Evolutionary conservation across 2,797 vertebrate species (phyloP).

Genomic region (Poecilia gillii): DNA sequence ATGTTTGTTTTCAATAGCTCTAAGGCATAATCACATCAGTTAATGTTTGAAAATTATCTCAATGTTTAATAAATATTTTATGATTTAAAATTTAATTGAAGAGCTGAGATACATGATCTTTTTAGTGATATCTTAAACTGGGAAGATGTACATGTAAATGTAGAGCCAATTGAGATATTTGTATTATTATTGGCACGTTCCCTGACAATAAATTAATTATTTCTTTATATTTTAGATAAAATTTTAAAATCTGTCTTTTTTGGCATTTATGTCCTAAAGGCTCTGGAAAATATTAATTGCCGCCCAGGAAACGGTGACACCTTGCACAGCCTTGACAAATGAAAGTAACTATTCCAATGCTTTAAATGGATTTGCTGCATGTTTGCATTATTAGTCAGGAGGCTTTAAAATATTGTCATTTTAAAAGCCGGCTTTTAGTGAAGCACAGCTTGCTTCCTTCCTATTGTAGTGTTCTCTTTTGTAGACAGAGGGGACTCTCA

Average conservation of each 20-base stretch:
- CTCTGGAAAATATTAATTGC: not conserved
- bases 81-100: not conserved
- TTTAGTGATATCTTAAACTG: not conserved
- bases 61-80: not conserved
- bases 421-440: slow-evolving; percentile 19
- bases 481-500: slow-evolving; percentile 41
- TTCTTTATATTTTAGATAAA: not conserved
- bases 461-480: slow-evolving; percentile 55
- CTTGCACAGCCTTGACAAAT: not conserved
- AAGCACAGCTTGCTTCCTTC: slow-evolving; percentile 29
- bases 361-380: not conserved
- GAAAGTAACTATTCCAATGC: not conserved
- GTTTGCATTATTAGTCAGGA: slow-evolving; percentile 5
- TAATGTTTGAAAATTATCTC: not conserved
- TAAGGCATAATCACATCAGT: not conserved
- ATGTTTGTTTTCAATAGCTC: not conserved
- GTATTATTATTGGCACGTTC: not conserved
- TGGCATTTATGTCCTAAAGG: not conserved
- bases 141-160: not conserved
- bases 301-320: not conserved
- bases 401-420: slow-evolving; percentile 11
- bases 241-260: not conserved
- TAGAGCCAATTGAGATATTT: not conserved
- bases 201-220: not conserved
- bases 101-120: not conserved